Evolutionary conservation across 1,140 invertebrate species (phyloP), one percentile per base, ranked within the genome.

Genomic region (Coboldia fuscipes): DNA sequence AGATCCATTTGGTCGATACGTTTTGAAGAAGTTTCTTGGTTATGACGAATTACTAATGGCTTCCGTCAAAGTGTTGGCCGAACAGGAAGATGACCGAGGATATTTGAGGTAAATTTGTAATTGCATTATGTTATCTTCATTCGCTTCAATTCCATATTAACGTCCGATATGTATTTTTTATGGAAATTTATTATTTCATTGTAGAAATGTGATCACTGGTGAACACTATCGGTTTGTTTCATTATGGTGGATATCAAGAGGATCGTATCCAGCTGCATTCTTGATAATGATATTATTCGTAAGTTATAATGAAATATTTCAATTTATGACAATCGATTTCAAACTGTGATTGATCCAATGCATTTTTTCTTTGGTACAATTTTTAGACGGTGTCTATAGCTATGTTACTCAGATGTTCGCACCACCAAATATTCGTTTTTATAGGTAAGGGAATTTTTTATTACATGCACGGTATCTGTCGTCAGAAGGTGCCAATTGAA

Each of bases 281-380:
- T 78, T 92, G 54, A 88, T 97, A 30, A 97, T 98, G 94, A 66
- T 98, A 12, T 68, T 97, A 19, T 98, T 97, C 72, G 92, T 97
- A 71, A 86, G 90, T 92, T 63, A 34, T 30, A 38, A 36, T 34
- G 32, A 26, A 7, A 30, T 30, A 7, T 30, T 30, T 30, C 16
- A 8, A 16, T 16, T 13, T 13, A 6, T 9, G 6, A 9, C 6
- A 9, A 4, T 31, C 30, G 13, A 31, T 20, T 31, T 31, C 12
- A 31, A 14, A 6, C 17, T 31, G 6, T 30, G 16, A 8, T 16
- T 13, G 8, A 30, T 5, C 5, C 5, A 23, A 16, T 19, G 5
- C 18, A 33, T 18, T 8, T 16, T 23, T 5, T 23, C 12, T 14
- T 30, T 5, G 6, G 16, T 30, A 13, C n/a, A 56, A 54, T 55